phyloP scores from a whole-genome alignment of 2,113 vertebrate genomes.

The Archilochus colubris region DNA sequence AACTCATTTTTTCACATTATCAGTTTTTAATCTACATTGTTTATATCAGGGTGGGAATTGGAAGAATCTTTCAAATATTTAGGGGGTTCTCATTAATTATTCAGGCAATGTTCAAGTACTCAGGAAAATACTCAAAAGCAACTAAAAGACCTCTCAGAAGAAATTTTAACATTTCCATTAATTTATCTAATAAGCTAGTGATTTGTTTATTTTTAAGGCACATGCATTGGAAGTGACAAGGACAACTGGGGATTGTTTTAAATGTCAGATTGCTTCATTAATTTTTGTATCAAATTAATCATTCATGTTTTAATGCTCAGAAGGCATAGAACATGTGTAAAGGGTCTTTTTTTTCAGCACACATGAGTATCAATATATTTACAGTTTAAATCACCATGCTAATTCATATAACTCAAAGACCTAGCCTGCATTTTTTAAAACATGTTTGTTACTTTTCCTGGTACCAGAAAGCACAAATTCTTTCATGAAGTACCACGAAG shows the following conservation, averaged over 20 bases:
- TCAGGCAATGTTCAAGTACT: not conserved
- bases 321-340: not conserved
- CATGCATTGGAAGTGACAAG: not conserved
- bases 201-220: constrained; percentile 41
- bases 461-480: not conserved
- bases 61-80: not conserved
- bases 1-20: not conserved
- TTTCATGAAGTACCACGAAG: not conserved
- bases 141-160: not conserved
- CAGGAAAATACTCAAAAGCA: not conserved
- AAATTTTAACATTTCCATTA: constrained; percentile 6
- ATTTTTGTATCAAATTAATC: constrained; percentile 1
- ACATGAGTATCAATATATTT: not conserved
- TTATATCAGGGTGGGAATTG: not conserved
- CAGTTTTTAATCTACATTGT: not conserved
- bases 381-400: not conserved
- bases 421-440: not conserved
- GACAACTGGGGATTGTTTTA: not conserved
- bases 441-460: not conserved
- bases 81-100: not conserved
- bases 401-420: not conserved
- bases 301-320: constrained; percentile 15
- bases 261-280: constrained; percentile 15
- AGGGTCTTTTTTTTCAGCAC: not conserved
- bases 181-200: constrained; percentile 10